A percentile compares a stretch with the other conserved stretches of the same genome.
Conservation (phyloP, 2,888 invertebrate genomes). For the Protonemura montana region DNA sequence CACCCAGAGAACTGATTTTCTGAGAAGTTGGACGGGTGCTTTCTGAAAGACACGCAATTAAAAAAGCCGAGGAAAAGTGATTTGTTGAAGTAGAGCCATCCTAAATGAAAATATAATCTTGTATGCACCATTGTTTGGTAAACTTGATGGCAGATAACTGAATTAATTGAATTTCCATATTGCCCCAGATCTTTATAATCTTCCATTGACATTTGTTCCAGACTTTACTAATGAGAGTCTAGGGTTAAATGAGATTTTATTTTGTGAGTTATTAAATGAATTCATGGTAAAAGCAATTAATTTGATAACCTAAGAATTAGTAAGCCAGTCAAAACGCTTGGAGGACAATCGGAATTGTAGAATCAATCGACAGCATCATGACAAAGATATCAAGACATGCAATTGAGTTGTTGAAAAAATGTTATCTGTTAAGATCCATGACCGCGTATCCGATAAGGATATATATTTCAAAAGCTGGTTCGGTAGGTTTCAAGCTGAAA, state of each 20-base stretch:
- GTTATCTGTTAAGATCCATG: too few relatives aligned
- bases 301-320: too few relatives aligned
- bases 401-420: too few relatives aligned
- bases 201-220: neutral
- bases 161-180: neutral
- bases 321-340: too few relatives aligned
- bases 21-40: neutral
- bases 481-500: neutral
- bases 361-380: too few relatives aligned
- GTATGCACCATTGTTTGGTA: neutral
- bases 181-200: neutral
- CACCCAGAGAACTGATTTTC: neutral
- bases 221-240: neutral
- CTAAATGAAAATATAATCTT: neutral
- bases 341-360: too few relatives aligned
- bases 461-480: too few relatives aligned
- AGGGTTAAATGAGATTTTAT: too few relatives aligned
- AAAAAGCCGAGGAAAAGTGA: neutral
- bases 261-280: too few relatives aligned
- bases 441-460: too few relatives aligned
- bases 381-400: too few relatives aligned
- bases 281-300: too few relatives aligned
- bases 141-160: neutral
- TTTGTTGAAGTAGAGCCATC: neutral
- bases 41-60: neutral